Evolutionary conservation across 2,888 invertebrate species (phyloP).

Genomic region (Nebria brevicollis): DNA sequence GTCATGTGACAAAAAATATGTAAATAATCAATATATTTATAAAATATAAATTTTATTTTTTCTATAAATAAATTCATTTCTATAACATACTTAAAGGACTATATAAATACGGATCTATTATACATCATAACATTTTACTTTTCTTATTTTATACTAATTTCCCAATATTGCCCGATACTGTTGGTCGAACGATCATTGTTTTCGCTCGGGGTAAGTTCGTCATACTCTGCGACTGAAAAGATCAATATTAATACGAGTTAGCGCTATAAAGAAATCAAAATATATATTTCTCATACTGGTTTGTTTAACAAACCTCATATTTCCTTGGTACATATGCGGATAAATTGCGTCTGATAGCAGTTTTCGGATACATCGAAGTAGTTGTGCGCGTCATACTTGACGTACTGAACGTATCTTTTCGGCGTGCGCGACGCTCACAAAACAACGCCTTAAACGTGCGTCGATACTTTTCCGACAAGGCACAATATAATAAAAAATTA

Average conservation of each 20-base stretch:
- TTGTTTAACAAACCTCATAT: conserved; percentile 59
- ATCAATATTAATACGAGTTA: conserved; percentile 36
- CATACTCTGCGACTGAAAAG: conserved; percentile 60
- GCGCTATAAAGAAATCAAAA: not conserved
- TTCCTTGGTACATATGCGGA: conserved; percentile 61
- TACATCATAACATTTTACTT: not conserved
- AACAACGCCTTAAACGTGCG: conserved; percentile 64
- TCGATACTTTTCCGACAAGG: conserved; percentile 79
- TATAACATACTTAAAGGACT: not conserved
- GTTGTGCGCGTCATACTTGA: conserved; percentile 17
- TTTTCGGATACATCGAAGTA: conserved; percentile 23
- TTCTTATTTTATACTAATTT: conserved; percentile 35
- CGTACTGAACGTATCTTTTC: conserved; percentile 55
- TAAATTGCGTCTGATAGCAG: conserved; percentile 55
- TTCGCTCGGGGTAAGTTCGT: conserved; percentile 59
- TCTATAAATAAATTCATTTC: conserved; percentile 5
- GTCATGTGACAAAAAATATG: too few relatives aligned
- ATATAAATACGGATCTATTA: not conserved
- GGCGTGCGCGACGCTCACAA: conserved; percentile 54
- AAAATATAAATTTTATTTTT: conserved; percentile 16
- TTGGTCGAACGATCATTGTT: conserved; percentile 57
- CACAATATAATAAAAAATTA: conserved; percentile 82
- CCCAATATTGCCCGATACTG: conserved; percentile 28
- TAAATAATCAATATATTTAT: not conserved
- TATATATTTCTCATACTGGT: not conserved